Percentiles rank a stretch among this genome's conserved stretches.
Evolutionary conservation across 2,113 vertebrate species (phyloP).

Genomic region (Caloenas nicobarica): DNA sequence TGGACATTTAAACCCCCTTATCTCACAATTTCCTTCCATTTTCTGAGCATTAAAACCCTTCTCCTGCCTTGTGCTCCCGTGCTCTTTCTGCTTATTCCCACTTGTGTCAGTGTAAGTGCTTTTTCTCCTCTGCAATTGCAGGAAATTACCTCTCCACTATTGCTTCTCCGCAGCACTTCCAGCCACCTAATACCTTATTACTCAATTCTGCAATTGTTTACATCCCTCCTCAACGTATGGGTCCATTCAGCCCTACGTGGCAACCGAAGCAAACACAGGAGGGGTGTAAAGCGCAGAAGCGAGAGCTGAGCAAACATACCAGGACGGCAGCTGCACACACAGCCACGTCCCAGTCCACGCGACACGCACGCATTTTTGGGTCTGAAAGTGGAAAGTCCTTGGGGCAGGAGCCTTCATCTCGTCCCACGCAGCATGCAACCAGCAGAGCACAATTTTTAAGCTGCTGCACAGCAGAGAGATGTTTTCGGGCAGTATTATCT

Average conservation of each 20-base stretch:
- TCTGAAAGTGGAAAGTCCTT: rapidly evolving
- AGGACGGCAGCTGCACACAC: rapidly evolving
- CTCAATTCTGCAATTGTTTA: background rate
- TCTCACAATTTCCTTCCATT: background rate
- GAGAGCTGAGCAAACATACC: background rate
- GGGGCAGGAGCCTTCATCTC: background rate
- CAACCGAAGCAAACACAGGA: background rate
- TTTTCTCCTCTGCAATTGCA: background rate
- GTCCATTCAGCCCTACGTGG: background rate
- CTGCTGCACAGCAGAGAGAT: background rate
- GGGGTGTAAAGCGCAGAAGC: background rate
- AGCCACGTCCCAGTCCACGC: rapidly evolving
- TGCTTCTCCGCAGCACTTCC: background rate
- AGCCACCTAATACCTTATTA: background rate
- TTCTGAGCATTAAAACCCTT: background rate
- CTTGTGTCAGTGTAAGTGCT: background rate
- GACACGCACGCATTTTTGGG: rapidly evolving
- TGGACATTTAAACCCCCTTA: background rate
- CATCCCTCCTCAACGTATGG: background rate
- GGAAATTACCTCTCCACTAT: background rate
- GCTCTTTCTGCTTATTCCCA: background rate
- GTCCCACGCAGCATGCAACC: background rate
- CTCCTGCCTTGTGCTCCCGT: background rate
- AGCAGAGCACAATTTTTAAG: rapidly evolving
- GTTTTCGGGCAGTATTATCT: background rate